phyloP scores from a whole-genome alignment of 2,888 invertebrate genomes.

The Parnassius glacialis region DNA sequence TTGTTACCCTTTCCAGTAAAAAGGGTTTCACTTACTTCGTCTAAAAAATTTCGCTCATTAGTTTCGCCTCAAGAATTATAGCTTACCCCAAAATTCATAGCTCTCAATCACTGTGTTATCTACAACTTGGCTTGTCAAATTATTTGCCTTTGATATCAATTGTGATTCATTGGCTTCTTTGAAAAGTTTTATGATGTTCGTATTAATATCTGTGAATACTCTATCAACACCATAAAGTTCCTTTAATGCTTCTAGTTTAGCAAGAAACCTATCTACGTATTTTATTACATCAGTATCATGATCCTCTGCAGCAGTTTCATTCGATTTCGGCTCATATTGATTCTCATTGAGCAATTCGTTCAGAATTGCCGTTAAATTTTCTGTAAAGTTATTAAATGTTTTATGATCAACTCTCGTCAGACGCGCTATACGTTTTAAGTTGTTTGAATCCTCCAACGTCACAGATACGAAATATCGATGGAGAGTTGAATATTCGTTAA shows the following conservation, averaged over 20 bases:
- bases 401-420: slow-evolving; percentile 41
- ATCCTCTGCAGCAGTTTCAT: slow-evolving; percentile 24
- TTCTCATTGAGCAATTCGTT: slow-evolving; percentile 52
- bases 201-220: slow-evolving; percentile 35
- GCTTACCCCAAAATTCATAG: slow-evolving; percentile 59
- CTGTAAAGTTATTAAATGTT: slow-evolving; percentile 38
- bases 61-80: neutral
- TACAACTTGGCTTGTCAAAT: neutral
- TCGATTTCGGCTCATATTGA: slow-evolving; percentile 30
- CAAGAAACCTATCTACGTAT: slow-evolving; percentile 42
- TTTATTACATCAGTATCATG: slow-evolving; percentile 35
- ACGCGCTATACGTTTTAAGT: slow-evolving; percentile 44
- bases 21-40: too few relatives aligned
- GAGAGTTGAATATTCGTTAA: slow-evolving; percentile 46
- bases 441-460: slow-evolving; percentile 46
- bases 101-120: slow-evolving; percentile 34
- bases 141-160: slow-evolving; percentile 4
- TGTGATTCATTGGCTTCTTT: slow-evolving; percentile 1
- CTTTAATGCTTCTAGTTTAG: slow-evolving; percentile 42
- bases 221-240: slow-evolving; percentile 36
- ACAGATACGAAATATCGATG: slow-evolving; percentile 52
- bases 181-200: slow-evolving; percentile 36
- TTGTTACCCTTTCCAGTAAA: too few relatives aligned
- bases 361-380: slow-evolving; percentile 43
- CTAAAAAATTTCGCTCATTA: too few relatives aligned